A percentile compares a stretch with the other conserved stretches of the same genome.
Evolutionary conservation across 2,797 vertebrate species (phyloP).

Genomic region (Gouania willdenowi): DNA sequence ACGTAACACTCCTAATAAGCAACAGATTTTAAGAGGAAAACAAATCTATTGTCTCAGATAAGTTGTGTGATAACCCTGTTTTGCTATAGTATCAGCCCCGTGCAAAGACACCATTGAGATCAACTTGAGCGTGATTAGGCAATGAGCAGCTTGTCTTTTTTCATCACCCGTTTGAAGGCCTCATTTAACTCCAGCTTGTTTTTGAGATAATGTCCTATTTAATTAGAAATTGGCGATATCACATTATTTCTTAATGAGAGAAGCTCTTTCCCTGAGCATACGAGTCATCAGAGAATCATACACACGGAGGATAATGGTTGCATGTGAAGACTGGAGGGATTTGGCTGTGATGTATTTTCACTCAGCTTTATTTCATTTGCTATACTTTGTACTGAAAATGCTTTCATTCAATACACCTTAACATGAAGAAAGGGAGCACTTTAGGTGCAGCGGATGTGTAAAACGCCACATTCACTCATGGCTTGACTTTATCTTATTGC

Average conservation of each 20-base stretch:
- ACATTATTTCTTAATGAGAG: constrained; percentile 80
- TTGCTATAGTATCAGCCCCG: constrained; percentile 75
- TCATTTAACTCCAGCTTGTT: constrained; percentile 73
- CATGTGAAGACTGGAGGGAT: constrained; percentile 53
- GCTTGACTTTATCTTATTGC: constrained; percentile 21
- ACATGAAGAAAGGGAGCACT: constrained; percentile 50
- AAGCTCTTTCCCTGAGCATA: constrained; percentile 67
- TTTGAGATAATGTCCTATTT: constrained; percentile 89
- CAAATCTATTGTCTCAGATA: constrained; percentile 68
- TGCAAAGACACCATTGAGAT: constrained; percentile 80
- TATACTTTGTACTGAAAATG: constrained; percentile 46
- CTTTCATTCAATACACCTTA: constrained; percentile 48
- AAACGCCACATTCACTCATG: constrained; percentile 33
- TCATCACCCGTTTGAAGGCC: constrained; percentile 83
- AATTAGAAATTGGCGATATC: constrained; percentile 87
- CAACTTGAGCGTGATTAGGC: constrained; percentile 76
- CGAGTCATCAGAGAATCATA: constrained; percentile 66
- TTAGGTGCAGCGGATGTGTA: constrained; percentile 18
- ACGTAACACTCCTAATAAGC: constrained; percentile 61
- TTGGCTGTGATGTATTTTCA: constrained; percentile 52
- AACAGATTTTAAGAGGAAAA: constrained; percentile 43
- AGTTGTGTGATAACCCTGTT: constrained; percentile 74
- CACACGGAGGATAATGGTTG: constrained; percentile 63
- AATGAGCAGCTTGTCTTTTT: constrained; percentile 76
- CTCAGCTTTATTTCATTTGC: constrained; percentile 60